Evolutionary conservation across 2,888 invertebrate species (phyloP).

Genomic region (Epirrhoe alternata): DNA sequence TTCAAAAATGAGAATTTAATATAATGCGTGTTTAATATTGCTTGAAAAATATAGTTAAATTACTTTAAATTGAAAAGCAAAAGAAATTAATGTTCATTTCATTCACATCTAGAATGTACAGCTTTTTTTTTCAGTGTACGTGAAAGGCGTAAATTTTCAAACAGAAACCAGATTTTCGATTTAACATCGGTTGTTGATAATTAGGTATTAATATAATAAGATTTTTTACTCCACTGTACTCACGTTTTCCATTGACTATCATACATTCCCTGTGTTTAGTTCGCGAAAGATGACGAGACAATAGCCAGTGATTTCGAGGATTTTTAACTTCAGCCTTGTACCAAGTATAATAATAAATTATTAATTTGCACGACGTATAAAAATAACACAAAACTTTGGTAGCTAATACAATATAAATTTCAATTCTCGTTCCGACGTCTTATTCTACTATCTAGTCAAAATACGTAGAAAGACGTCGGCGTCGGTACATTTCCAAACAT

Average conservation of each 20-base stretch:
- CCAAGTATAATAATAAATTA: too few relatives aligned
- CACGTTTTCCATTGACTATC: constrained; percentile 80
- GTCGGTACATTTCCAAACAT: too few relatives aligned
- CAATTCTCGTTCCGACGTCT: too few relatives aligned
- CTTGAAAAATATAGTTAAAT: too few relatives aligned
- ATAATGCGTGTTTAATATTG: too few relatives aligned
- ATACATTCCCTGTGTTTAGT: constrained; percentile 67
- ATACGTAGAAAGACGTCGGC: too few relatives aligned
- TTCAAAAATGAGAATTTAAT: too few relatives aligned
- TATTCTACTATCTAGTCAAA: too few relatives aligned
- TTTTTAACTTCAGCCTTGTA: constrained; percentile 23
- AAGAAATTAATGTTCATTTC: too few relatives aligned
- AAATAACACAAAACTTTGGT: constrained; percentile 5
- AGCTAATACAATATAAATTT: background rate
- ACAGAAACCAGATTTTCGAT: background rate
- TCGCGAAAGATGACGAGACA: constrained; percentile 70
- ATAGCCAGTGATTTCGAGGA: constrained; percentile 58
- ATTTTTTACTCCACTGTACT: constrained; percentile 62
- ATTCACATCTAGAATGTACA: too few relatives aligned
- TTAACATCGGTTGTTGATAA: background rate
- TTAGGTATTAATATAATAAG: background rate
- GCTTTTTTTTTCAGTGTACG: too few relatives aligned
- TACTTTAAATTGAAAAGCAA: too few relatives aligned
- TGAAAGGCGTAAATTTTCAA: background rate
- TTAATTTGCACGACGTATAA: constrained; percentile 7